Percentiles rank a stretch among this genome's conserved stretches.
These are phyloP conservation scores for Drosophila grimshawi DNA, from an alignment of 1,140 invertebrate genomes.

Conservation along the genomic window DNA sequence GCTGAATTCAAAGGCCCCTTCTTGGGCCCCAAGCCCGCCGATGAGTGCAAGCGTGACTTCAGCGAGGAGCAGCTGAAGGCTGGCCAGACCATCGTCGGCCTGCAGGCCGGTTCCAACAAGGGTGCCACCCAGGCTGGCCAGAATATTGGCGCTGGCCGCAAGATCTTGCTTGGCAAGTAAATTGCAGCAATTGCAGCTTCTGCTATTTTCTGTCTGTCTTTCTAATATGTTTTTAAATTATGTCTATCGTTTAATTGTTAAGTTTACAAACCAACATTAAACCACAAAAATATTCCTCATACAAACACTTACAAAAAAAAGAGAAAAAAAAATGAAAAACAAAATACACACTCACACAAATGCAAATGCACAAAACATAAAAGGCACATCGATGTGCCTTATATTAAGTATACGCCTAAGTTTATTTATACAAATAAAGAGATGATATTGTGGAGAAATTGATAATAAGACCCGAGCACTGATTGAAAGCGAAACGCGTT, in stretches of 20 bases:
- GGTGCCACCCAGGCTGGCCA: constrained; percentile 96
- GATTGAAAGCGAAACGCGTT: constrained; percentile 29
- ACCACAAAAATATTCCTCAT: constrained; percentile 66
- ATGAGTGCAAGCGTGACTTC: constrained; percentile 96
- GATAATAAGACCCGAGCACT: constrained; percentile 15
- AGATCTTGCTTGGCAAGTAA: constrained; percentile 95
- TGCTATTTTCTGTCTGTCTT: constrained; percentile 35
- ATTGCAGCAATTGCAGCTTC: constrained; percentile 18
- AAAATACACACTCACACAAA: constrained; percentile 55
- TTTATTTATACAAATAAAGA: constrained; percentile 77
- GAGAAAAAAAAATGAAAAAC: constrained; percentile 12
- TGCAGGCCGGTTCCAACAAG: constrained; percentile 98
- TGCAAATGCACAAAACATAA: constrained; percentile 40
- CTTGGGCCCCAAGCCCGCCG: constrained; percentile 94
- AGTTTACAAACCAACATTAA: constrained; percentile 48
- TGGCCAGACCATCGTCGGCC: constrained; percentile 95
- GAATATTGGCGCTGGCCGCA: constrained; percentile 96
- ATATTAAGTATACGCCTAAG: constrained; percentile 80
- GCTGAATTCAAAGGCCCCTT: constrained; percentile 95
- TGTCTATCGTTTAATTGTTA: constrained; percentile 45
- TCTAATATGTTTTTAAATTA: constrained; percentile 33
- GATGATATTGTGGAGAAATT: constrained; percentile 50
- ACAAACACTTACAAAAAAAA: constrained; percentile 52
- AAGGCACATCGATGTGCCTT: constrained; percentile 62
- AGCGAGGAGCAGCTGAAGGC: constrained; percentile 95